A percentile compares a stretch with the other conserved stretches of the same genome.
phyloP scores from a whole-genome alignment of 2,888 invertebrate species.

The Meta bourneti region DNA sequence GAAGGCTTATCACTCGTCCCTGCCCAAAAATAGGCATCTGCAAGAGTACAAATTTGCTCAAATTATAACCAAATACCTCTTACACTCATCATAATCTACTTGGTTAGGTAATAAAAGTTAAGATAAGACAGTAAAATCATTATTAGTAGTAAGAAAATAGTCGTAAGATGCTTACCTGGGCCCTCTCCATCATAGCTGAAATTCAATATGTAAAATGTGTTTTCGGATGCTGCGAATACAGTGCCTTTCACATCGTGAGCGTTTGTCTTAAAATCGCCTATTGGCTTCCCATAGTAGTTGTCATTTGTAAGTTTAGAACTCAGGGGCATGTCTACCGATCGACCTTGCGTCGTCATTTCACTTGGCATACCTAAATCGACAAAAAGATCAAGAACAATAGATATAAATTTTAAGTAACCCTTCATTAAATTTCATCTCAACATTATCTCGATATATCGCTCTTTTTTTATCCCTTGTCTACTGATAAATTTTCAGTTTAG shows the following conservation, averaged over 20 bases:
- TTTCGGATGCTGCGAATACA: slow-evolving; percentile 75
- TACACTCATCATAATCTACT: neutral
- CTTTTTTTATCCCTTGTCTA: no score
- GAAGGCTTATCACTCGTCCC: slow-evolving; percentile 87
- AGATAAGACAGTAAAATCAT: neutral
- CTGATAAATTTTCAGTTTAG: no score
- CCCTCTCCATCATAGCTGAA: slow-evolving; percentile 78
- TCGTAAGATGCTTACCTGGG: slow-evolving; percentile 72
- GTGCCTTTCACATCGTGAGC: slow-evolving; percentile 75
- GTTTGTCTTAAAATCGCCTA: slow-evolving; percentile 73
- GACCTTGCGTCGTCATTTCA: slow-evolving; percentile 45
- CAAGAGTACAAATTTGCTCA: neutral
- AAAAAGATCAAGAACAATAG: neutral
- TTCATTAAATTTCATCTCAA: neutral
- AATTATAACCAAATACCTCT: no score
- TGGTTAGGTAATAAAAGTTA: neutral
- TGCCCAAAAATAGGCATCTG: slow-evolving; percentile 95
- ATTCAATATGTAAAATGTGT: slow-evolving; percentile 72
- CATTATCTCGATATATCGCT: no score
- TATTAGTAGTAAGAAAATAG: no score
- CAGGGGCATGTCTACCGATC: slow-evolving; percentile 1
- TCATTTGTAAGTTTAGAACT: slow-evolving; percentile 20
- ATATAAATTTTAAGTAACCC: neutral
- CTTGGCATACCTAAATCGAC: slow-evolving; percentile 11
- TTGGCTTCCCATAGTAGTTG: slow-evolving; percentile 73